phyloP scores from a whole-genome alignment of 2,888 invertebrate genomes.

The Nipponacmea schrenckii region DNA sequence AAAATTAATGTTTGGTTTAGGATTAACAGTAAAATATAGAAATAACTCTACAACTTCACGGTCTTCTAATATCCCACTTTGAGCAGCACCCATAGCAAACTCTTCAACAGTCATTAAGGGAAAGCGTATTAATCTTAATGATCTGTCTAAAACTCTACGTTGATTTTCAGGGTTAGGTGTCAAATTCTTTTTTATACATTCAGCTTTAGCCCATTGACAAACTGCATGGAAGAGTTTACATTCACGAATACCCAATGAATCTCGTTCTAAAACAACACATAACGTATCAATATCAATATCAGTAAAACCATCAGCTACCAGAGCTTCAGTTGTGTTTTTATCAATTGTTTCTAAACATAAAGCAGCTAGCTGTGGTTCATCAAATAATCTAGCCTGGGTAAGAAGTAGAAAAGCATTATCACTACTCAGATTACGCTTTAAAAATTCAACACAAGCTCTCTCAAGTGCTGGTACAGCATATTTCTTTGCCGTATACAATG shows the following conservation, averaged over 20 bases:
- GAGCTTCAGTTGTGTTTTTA: constrained; percentile 82
- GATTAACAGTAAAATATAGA: constrained; percentile 74
- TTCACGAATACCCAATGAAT: constrained; percentile 82
- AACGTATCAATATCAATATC: constrained; percentile 85
- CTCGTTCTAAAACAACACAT: constrained; percentile 80
- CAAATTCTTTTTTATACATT: constrained; percentile 77
- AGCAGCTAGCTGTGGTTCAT: constrained; percentile 83
- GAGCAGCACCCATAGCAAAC: constrained; percentile 76
- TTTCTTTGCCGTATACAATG: constrained; percentile 86
- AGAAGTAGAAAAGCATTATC: constrained; percentile 86
- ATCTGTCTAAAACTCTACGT: constrained; percentile 76
- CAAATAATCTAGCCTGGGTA: constrained; percentile 81
- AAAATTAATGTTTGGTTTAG: constrained; percentile 80
- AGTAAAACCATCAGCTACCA: constrained; percentile 82
- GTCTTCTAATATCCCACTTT: constrained; percentile 79
- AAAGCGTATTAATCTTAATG: constrained; percentile 80
- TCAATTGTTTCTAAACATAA: constrained; percentile 85
- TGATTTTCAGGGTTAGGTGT: constrained; percentile 78
- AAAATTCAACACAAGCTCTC: constrained; percentile 84
- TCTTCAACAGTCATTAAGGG: constrained; percentile 88
- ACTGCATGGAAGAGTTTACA: constrained; percentile 78
- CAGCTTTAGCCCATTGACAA: constrained; percentile 68
- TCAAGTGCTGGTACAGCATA: constrained; percentile 87
- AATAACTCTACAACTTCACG: constrained; percentile 77
- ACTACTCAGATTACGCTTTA: constrained; percentile 79